Percentiles rank a stretch among this genome's conserved stretches.
These are phyloP conservation scores for Spodoptera exigua DNA, from an alignment of 2,888 invertebrate species.

Conservation along the genomic window DNA sequence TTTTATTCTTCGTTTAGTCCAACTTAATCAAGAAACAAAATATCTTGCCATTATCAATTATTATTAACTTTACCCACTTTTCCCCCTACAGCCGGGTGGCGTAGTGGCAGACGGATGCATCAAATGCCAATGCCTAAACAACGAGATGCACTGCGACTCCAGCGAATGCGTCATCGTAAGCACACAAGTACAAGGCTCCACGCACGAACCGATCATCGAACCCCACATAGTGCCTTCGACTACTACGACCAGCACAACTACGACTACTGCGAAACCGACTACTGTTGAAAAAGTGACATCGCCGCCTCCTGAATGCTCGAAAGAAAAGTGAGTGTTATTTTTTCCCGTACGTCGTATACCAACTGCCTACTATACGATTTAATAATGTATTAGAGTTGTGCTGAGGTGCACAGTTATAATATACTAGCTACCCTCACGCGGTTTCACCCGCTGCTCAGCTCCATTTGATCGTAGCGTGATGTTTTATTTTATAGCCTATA, in stretches of 20 bases:
- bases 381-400: too few relatives aligned
- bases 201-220: conserved; percentile 63
- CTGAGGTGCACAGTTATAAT: too few relatives aligned
- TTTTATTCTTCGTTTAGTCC: too few relatives aligned
- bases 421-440: too few relatives aligned
- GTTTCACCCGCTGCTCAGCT: too few relatives aligned
- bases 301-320: conserved; percentile 46
- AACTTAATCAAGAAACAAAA: too few relatives aligned
- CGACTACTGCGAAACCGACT: conserved; percentile 71
- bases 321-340: conserved; percentile 57
- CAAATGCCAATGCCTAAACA: conserved; percentile 94
- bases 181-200: conserved; percentile 59
- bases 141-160: conserved; percentile 92
- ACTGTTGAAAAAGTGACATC: conserved; percentile 41
- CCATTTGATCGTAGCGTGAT: too few relatives aligned
- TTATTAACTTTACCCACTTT: too few relatives aligned
- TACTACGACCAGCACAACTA: conserved; percentile 30
- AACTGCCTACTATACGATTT: too few relatives aligned
- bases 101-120: conserved; percentile 90
- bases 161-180: conserved; percentile 79
- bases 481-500: too few relatives aligned
- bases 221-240: conserved; percentile 37
- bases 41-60: too few relatives aligned
- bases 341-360: too few relatives aligned
- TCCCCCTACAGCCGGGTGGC: conserved; percentile 90